phyloP scores from a whole-genome alignment of 2,113 vertebrate genomes.

The Semicossyphus pulcher region DNA sequence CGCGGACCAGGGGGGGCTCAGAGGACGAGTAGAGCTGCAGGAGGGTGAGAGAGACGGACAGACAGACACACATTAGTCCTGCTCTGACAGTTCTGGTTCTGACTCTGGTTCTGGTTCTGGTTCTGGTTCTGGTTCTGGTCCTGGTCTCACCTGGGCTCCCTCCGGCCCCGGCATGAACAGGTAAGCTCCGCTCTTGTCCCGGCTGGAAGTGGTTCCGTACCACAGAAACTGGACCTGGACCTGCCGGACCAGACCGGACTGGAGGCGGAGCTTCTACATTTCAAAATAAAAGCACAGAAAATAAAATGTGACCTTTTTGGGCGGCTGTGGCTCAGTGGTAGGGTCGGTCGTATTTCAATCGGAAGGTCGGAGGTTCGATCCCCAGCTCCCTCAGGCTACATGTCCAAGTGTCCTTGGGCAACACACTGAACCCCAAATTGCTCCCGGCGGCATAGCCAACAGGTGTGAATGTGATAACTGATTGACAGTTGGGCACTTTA shows the following conservation, averaged over 20 bases:
- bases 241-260: slow-evolving; percentile 76
- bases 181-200: slow-evolving; percentile 94
- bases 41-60: neutral
- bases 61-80: neutral
- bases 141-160: slow-evolving; percentile 85
- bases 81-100: neutral
- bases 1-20: slow-evolving; percentile 84
- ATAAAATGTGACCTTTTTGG: neutral
- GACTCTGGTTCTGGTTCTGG: neutral
- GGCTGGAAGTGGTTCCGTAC: slow-evolving; percentile 89
- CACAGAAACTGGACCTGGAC: slow-evolving; percentile 89
- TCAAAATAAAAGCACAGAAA: neutral
- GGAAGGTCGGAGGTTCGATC: no score
- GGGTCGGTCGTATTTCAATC: no score
- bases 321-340: no score
- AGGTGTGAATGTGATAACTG: no score
- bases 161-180: slow-evolving; percentile 90
- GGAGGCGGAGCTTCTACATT: slow-evolving; percentile 63
- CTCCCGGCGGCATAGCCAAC: no score
- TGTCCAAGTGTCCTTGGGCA: no score
- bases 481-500: no score
- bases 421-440: no score
- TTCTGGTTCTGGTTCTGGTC: neutral
- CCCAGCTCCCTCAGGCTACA: no score
- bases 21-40: slow-evolving; percentile 85